Conservation (phyloP, 2,888 invertebrate genomes). For the Entomobrya proxima region DNA sequence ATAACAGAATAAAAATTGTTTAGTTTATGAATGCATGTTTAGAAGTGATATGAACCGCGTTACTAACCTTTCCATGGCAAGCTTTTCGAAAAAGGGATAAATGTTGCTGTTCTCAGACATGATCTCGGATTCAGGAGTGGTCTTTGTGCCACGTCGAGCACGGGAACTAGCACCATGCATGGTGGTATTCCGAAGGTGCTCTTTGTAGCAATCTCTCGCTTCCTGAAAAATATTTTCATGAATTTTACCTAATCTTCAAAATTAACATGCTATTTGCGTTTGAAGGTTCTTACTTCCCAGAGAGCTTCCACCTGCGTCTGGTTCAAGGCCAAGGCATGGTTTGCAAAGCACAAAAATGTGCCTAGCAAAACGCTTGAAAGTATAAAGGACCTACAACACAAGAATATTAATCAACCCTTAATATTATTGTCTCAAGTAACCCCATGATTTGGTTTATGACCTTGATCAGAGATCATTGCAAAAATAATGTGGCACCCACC, state of each 20-base stretch:
- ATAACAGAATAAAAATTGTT: neutral
- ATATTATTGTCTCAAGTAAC: neutral
- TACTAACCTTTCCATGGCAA: conserved; percentile 54
- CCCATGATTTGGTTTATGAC: neutral
- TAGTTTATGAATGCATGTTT: neutral
- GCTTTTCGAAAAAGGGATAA: conserved; percentile 42
- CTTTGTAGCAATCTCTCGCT: conserved; percentile 16
- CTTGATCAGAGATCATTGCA: neutral
- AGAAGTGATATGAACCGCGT: neutral
- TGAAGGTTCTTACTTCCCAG: conserved; percentile 50
- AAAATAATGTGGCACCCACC: neutral
- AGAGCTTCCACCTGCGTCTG: conserved; percentile 32
- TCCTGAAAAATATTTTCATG: conserved; percentile 41
- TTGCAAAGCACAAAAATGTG: conserved; percentile 45
- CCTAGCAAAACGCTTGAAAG: conserved; percentile 38
- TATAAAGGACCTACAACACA: conserved; percentile 12
- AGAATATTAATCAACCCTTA: neutral
- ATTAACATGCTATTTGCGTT: neutral
- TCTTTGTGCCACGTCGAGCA: conserved; percentile 32
- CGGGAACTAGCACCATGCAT: conserved; percentile 46
- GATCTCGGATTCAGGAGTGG: conserved; percentile 50
- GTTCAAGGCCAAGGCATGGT: neutral
- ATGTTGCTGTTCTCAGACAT: conserved; percentile 59
- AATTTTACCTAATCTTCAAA: too few species aligned
- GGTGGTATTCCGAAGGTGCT: conserved; percentile 25